Percentiles rank a stretch among this genome's conserved stretches.
Conservation (phyloP, 2,797 vertebrate genomes). For the Denticeps clupeoides region DNA sequence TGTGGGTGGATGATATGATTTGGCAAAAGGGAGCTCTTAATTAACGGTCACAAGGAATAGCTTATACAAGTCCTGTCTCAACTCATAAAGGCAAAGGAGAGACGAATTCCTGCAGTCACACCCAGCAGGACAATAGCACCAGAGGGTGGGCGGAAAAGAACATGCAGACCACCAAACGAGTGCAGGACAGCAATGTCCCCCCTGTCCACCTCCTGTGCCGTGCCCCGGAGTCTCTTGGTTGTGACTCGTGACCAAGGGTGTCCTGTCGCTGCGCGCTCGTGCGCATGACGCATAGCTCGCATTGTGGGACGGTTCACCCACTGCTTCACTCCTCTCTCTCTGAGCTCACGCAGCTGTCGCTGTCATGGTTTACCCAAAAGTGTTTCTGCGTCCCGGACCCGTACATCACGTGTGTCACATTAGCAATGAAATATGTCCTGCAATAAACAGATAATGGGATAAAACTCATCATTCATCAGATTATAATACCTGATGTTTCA, state of each 20-base stretch:
- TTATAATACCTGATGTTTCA: too few relatives aligned
- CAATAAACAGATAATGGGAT: too few relatives aligned
- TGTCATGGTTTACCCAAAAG: too few relatives aligned
- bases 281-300: not conserved
- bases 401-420: too few relatives aligned
- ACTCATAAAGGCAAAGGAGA: not conserved
- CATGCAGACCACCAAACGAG: not conserved
- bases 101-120: not conserved
- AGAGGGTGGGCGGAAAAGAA: not conserved
- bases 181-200: too few relatives aligned
- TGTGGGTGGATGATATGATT: not conserved
- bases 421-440: too few relatives aligned
- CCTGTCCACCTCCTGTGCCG: not conserved
- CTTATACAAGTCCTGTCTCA: not conserved
- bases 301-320: constrained; percentile 6
- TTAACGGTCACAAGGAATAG: not conserved
- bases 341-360: constrained; percentile 41
- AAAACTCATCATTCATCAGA: too few relatives aligned
- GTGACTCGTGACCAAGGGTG: not conserved
- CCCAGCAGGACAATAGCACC: not conserved
- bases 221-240: not conserved
- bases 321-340: constrained; percentile 24
- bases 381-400: too few relatives aligned
- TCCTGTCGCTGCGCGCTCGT: not conserved
- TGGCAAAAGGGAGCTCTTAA: not conserved